Evolutionary conservation across 2,113 vertebrate species (phyloP).

Genomic region (Siphamia tubifer): DNA sequence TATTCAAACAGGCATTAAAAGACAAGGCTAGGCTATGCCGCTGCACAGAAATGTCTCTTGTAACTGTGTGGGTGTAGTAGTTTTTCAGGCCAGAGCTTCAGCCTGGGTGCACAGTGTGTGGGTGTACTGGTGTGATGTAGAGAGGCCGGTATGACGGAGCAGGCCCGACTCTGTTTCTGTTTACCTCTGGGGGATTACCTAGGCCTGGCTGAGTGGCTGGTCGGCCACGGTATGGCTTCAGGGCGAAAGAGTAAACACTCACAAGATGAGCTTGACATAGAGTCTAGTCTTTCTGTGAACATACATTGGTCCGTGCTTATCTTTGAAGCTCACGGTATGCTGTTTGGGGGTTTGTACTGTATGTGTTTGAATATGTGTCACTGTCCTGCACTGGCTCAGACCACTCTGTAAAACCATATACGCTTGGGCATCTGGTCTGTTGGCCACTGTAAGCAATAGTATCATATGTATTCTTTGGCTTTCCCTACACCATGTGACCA

Average conservation of each 20-base stretch:
- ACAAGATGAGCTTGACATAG: not conserved
- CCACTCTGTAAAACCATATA: not conserved
- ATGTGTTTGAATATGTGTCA: slow-evolving; percentile 4
- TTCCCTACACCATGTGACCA: slow-evolving; percentile 26
- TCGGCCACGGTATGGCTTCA: slow-evolving; percentile 20
- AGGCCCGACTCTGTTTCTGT: slow-evolving; percentile 39
- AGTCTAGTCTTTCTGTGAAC: not conserved
- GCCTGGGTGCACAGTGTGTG: slow-evolving; percentile 34
- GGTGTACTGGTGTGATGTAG: slow-evolving; percentile 50
- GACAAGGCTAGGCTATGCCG: not conserved
- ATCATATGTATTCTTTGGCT: slow-evolving; percentile 36
- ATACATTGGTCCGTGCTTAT: not conserved
- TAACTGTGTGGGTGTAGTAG: slow-evolving; percentile 48
- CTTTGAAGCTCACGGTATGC: not conserved
- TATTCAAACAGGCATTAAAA: not conserved
- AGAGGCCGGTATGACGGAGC: slow-evolving; percentile 24
- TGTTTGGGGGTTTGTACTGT: not conserved
- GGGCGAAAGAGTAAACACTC: slow-evolving; percentile 42
- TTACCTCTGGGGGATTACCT: slow-evolving; percentile 61
- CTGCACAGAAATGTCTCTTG: slow-evolving; percentile 24
- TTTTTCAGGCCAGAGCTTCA: slow-evolving; percentile 36
- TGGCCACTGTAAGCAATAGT: slow-evolving; percentile 21
- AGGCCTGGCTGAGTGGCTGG: slow-evolving; percentile 30
- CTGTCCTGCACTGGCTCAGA: not conserved
- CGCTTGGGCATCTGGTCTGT: slow-evolving; percentile 6